A percentile compares a stretch with the other conserved stretches of the same genome.
phyloP scores from a whole-genome alignment of 2,797 vertebrate genomes.

The Labroides dimidiatus region DNA sequence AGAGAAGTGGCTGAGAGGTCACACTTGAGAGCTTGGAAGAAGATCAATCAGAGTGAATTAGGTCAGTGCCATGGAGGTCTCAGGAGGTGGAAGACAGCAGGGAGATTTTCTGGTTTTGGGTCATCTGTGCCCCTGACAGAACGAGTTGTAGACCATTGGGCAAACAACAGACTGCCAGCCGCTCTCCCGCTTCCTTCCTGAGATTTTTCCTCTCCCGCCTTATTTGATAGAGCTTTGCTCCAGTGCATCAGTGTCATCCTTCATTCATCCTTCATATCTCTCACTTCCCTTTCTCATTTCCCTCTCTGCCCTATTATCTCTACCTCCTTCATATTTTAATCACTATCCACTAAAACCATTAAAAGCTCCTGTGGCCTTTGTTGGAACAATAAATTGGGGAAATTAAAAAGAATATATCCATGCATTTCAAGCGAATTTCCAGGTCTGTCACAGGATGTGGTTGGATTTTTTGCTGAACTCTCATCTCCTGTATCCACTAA shows the following conservation, averaged over 20 bases:
- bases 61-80: constrained; percentile 78
- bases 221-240: constrained; percentile 48
- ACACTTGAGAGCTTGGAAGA: constrained; percentile 74
- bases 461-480: constrained; percentile 6
- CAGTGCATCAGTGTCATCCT: constrained; percentile 38
- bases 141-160: constrained; percentile 58
- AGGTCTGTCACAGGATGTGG: constrained; percentile 19
- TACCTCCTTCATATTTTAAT: constrained; percentile 59
- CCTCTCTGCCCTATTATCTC: constrained; percentile 55
- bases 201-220: constrained; percentile 24
- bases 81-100: constrained; percentile 65
- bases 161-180: constrained; percentile 67
- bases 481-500: not conserved
- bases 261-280: constrained; percentile 55
- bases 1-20: constrained; percentile 67
- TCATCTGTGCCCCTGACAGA: constrained; percentile 78
- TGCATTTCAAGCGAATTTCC: constrained; percentile 35
- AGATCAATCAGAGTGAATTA: constrained; percentile 79
- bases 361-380: constrained; percentile 52
- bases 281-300: constrained; percentile 68
- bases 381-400: constrained; percentile 57
- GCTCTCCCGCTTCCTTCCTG: constrained; percentile 56
- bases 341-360: constrained; percentile 54
- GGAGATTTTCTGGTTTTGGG: constrained; percentile 78
- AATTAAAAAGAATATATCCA: constrained; percentile 31